Evolutionary conservation across 2,888 invertebrate species (phyloP), one percentile per base, ranked within the genome.

Genomic region (Orchesella flavescens): DNA sequence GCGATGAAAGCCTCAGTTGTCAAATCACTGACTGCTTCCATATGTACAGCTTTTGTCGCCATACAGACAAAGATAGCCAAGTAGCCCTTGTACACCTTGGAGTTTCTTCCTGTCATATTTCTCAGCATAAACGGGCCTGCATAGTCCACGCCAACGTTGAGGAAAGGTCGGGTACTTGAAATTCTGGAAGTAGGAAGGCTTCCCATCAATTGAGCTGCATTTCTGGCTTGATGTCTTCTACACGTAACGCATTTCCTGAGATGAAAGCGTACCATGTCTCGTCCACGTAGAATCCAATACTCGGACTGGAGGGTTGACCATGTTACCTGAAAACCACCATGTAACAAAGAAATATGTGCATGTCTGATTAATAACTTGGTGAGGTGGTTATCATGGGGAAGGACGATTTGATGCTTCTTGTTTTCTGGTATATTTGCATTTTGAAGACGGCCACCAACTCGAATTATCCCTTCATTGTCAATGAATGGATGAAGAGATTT

Each of bases 381-480:
- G 12, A 83, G 19, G 5, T 13, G 65, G 59, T 63, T 17, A 24
- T 77, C n/a, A 15, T 57, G 43, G n/a, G 77, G 77, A 4, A 83
- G 72, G 10, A 83, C 23, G 5, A 77, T 19, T 4, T 68, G 83
- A 72, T 65, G 68, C 34, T 77, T 83, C 85, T 75, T 0, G 89
- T 73, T 9, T 88, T 88, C 21, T 80, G 71, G 13, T 87, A 83
- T 9, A 87, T 59, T 15, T 89, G 76, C 9, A 87, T 61, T 3
- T 88, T 88, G 15, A 74, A 88, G 24, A 85, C 87, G 0, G 89
- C 84, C 81, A 89, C 89, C 23, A 89, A 78, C 23, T 85, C 57
- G n/a, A 89, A 89, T 19, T 89, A 66, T 13, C 1, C 77, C 77
- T 17, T 24, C 46, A 12, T 21, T 19, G 19, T 69, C 68, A 0